phyloP scores from a whole-genome alignment of 2,888 invertebrate genomes.

The Hydriomena furcata region DNA sequence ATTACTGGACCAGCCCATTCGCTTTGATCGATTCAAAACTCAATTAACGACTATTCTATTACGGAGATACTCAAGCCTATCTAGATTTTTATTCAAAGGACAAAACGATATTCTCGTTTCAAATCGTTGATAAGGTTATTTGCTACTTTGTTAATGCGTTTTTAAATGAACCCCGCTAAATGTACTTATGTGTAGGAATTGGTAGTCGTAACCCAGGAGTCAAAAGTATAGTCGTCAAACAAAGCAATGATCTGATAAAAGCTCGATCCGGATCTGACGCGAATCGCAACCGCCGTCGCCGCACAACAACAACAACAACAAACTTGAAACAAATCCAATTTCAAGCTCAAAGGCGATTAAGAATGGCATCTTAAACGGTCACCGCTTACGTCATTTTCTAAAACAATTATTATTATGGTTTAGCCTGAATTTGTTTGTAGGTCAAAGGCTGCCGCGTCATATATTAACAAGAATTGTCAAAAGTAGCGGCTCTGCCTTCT shows the following conservation, averaged over 20 bases:
- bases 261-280: not conserved
- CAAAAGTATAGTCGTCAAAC: constrained; percentile 4
- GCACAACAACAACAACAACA: constrained; percentile 7
- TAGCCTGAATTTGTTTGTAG: constrained; percentile 2
- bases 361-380: constrained; percentile 17
- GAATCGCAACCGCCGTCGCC: not conserved
- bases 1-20: no score
- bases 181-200: not conserved
- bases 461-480: constrained; percentile 21
- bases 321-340: constrained; percentile 15
- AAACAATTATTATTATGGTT: constrained; percentile 25
- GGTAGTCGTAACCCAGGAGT: not conserved
- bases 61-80: no score
- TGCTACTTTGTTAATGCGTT: not conserved
- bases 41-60: no score
- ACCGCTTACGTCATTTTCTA: constrained; percentile 11
- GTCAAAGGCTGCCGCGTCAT: constrained; percentile 11
- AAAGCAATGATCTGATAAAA: constrained; percentile 14
- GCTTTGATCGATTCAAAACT: no score
- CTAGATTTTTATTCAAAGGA: not conserved
- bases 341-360: constrained; percentile 6
- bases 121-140: not conserved
- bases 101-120: not conserved
- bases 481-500: not conserved
- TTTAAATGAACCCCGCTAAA: not conserved